Evolutionary conservation across 2,113 vertebrate species (phyloP).

Genomic region (Upupa epops): DNA sequence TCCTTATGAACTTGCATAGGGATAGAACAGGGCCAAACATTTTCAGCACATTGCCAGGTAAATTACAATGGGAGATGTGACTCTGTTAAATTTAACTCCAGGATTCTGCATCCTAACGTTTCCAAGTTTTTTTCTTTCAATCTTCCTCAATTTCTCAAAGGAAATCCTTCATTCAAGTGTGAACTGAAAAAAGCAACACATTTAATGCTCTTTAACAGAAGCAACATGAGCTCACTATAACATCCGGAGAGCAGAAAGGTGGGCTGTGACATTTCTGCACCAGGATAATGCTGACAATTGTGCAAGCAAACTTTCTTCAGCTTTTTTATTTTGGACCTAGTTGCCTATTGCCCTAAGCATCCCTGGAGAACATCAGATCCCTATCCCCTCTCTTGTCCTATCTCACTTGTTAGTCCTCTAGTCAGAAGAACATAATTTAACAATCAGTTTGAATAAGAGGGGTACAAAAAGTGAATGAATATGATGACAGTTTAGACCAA

Average conservation of each 20-base stretch:
- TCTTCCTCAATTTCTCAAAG: neutral
- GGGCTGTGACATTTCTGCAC: neutral
- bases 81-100: neutral
- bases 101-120: neutral
- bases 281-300: neutral
- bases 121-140: neutral
- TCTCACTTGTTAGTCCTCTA: neutral
- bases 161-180: neutral
- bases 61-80: neutral
- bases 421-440: neutral
- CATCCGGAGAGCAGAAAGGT: neutral
- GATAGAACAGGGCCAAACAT: slow-evolving; percentile 38
- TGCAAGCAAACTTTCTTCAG: neutral
- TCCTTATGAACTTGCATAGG: slow-evolving; percentile 46
- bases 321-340: neutral
- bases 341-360: neutral
- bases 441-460: neutral
- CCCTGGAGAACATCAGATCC: neutral
- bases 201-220: neutral
- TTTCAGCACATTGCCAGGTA: slow-evolving; percentile 19
- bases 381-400: neutral
- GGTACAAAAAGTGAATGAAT: neutral
- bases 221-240: neutral
- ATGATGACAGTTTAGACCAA: neutral
- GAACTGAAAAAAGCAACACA: neutral